These are phyloP conservation scores for Tipula confusa DNA, from an alignment of 2,888 invertebrate genomes.

Conservation along the genomic window DNA sequence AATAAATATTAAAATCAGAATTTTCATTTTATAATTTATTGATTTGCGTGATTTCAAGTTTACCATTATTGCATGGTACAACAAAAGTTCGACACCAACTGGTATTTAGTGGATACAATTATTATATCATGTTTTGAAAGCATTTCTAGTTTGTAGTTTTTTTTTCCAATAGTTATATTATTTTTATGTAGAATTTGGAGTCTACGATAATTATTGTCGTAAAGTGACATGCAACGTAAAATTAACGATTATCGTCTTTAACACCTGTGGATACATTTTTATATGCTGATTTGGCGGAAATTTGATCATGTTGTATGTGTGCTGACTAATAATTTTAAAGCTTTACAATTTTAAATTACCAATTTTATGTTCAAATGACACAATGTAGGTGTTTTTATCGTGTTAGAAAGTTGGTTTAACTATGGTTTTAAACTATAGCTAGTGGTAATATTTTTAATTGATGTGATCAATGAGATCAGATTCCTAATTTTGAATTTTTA, in stretches of 20 bases:
- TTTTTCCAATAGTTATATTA: too few relatives aligned
- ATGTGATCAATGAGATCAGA: too few relatives aligned
- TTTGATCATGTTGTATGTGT: not conserved
- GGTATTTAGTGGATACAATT: not conserved
- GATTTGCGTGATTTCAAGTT: not conserved
- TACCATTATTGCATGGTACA: not conserved
- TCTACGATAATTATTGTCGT: not conserved
- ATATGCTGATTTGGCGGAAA: not conserved
- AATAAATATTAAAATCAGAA: not conserved
- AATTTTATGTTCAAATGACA: not conserved
- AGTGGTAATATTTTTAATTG: too few relatives aligned
- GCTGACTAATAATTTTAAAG: not conserved
- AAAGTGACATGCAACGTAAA: not conserved
- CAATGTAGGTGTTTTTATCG: not conserved
- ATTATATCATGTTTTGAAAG: not conserved
- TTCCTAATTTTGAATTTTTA: too few relatives aligned
- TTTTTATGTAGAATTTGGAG: too few relatives aligned
- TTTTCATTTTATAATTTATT: slow-evolving; percentile 1
- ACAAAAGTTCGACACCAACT: not conserved
- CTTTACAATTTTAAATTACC: not conserved
- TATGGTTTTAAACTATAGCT: too few relatives aligned
- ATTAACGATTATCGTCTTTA: slow-evolving; percentile 15
- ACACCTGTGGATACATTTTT: not conserved
- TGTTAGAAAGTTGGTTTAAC: not conserved
- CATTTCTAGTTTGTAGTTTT: not conserved